Evolutionary conservation across 2,113 vertebrate species (phyloP), one percentile per base, ranked within the genome.

Genomic region (Pleuronectes platessa): DNA sequence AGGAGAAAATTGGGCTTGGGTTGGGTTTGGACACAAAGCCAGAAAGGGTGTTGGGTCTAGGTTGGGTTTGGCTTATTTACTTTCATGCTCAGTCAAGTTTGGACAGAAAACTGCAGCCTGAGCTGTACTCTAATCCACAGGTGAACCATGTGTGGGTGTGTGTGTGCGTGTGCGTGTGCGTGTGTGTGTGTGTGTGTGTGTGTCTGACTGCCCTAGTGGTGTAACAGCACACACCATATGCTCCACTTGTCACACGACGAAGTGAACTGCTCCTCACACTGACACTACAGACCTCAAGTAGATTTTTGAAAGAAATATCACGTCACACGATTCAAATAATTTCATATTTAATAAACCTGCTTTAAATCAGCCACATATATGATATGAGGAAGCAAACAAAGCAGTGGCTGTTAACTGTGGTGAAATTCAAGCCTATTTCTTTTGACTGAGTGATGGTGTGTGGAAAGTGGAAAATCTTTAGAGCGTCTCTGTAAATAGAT

Each of bases 201-300:
- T 27, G 26, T 27, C 3, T 27, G 26, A 24, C 24, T 24, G 24
- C 24, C 24, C 24, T 24, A 24, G 27, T 5, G 14, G 31, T 13
- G 71, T 66, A 60, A 12, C 37, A 54, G 64, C 88, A 90, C 1
- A 55, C n/a, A 14, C 72, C 55, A 9, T 70, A 0, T 0, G 5
- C 14, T 2, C 64, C 88, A 90, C 53, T 35, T 66, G 58, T 81
- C 47, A 74, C 79, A 83, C 26, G 79, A 64, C 83, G 77, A 92
- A 20, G 56, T 14, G 68, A 73, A 91, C 1, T 21, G 12, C 0
- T 79, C 60, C 76, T 87, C 86, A 78, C 87, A 89, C 0, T 60
- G 23, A 78, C 90, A 92, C 61, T 69, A 53, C 13, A 17, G 54
- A 10, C 56, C 59, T 64, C 58, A 64, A 10, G 1, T 31, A 11